Conservation (phyloP, 2,797 vertebrate genomes). For the Falco columbarius region DNA sequence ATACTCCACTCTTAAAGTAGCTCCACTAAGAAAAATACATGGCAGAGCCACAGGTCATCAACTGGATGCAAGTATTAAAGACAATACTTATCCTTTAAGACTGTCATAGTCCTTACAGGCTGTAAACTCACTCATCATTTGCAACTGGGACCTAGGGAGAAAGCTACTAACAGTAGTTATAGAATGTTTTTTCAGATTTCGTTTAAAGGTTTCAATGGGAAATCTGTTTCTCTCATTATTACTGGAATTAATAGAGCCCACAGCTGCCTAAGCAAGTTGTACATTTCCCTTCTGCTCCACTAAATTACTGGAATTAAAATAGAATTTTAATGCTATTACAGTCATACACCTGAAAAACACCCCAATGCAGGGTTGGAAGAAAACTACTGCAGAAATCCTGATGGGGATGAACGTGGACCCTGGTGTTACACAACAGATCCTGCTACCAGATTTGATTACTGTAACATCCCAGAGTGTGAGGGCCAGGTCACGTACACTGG, state of each 20-base stretch:
- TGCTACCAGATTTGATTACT: slow-evolving; percentile 83
- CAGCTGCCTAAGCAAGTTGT: not conserved
- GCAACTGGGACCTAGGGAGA: not conserved
- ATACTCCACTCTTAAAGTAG: not conserved
- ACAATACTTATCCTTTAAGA: not conserved
- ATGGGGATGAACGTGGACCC: slow-evolving; percentile 83
- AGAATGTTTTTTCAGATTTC: not conserved
- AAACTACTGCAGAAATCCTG: slow-evolving; percentile 95
- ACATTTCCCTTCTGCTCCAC: not conserved
- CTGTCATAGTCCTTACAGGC: not conserved
- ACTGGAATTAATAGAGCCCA: not conserved
- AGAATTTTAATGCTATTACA: slow-evolving; percentile 56
- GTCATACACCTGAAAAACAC: slow-evolving; percentile 75
- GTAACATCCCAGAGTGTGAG: slow-evolving; percentile 85
- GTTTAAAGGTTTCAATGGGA: not conserved
- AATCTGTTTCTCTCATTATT: not conserved
- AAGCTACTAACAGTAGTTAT: not conserved
- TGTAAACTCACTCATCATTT: not conserved
- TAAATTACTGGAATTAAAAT: not conserved
- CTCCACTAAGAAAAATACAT: not conserved
- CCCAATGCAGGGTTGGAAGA: slow-evolving; percentile 84
- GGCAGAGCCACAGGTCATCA: not conserved
- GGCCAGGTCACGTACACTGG: slow-evolving; percentile 27
- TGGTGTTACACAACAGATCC: slow-evolving; percentile 93
- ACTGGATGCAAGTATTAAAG: not conserved